Evolutionary conservation across 2,113 vertebrate species (phyloP).

Genomic region (Trematomus loennbergii): DNA sequence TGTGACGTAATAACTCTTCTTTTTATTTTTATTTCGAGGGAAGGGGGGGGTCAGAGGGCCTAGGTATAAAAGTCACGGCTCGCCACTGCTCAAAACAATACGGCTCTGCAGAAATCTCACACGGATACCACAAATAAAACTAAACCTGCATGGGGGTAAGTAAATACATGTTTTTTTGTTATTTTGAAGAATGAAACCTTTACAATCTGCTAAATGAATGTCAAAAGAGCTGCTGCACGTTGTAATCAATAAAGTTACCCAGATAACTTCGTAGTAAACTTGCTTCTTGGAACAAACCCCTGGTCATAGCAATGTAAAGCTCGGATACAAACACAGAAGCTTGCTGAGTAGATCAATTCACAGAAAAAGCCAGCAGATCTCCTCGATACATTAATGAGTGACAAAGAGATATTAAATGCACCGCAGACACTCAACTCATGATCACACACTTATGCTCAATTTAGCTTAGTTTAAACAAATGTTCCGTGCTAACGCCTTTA

Average conservation of each 20-base stretch:
- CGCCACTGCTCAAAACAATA: too few relatives aligned
- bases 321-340: constrained; percentile 33
- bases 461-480: neutral
- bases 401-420: neutral
- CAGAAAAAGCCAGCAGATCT: neutral
- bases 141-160: neutral
- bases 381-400: neutral
- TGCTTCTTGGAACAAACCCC: constrained; percentile 24
- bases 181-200: neutral
- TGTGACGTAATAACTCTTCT: too few relatives aligned
- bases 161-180: neutral
- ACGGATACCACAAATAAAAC: neutral
- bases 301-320: constrained; percentile 31
- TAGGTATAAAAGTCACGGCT: too few relatives aligned
- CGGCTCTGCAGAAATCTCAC: neutral
- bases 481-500: neutral
- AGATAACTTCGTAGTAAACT: neutral
- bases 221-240: constrained; percentile 14
- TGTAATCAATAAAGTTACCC: constrained; percentile 4
- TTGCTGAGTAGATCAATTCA: neutral
- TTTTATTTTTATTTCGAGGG: too few relatives aligned
- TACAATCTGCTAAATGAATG: neutral
- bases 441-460: neutral
- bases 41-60: too few relatives aligned
- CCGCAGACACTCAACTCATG: neutral